Evolutionary conservation across 2,113 vertebrate genomes (phyloP).

Genomic region (Anhinga anhinga): DNA sequence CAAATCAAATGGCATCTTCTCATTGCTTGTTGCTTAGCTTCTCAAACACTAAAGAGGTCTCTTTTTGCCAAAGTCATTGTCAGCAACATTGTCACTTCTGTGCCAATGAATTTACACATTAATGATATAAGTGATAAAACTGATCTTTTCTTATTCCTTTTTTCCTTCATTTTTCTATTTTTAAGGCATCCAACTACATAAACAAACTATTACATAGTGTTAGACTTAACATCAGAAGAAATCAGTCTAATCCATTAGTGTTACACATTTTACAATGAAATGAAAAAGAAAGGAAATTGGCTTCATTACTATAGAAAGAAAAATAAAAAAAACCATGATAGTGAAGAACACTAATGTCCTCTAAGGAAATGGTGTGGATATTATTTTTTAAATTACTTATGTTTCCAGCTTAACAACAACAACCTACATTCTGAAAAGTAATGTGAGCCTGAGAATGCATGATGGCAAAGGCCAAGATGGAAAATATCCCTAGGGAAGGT

Average conservation of each 20-base stretch:
- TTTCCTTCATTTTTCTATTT: not conserved
- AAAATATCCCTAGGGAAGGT: not conserved
- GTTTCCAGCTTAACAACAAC: not conserved
- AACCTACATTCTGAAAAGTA: not conserved
- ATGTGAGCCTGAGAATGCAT: not conserved
- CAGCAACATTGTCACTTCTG: conserved; percentile 8
- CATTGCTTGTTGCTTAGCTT: conserved; percentile 1
- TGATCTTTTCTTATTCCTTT: not conserved
- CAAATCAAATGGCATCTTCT: conserved; percentile 55
- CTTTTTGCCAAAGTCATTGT: not conserved
- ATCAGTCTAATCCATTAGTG: conserved; percentile 25
- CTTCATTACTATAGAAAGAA: not conserved
- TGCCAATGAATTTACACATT: conserved; percentile 21
- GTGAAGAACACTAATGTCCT: not conserved
- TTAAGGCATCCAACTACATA: not conserved
- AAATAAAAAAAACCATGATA: not conserved
- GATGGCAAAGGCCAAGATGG: not conserved
- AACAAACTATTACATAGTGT: conserved; percentile 32
- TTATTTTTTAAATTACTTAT: conserved; percentile 48
- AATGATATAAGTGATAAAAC: conserved; percentile 43
- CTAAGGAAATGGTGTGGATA: not conserved
- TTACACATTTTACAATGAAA: not conserved
- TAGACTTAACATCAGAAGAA: not conserved
- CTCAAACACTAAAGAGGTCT: conserved; percentile 37
- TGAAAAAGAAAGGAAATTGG: not conserved